phyloP scores from a whole-genome alignment of 2,113 vertebrate genomes.

The Hippocampus guttulatus region DNA sequence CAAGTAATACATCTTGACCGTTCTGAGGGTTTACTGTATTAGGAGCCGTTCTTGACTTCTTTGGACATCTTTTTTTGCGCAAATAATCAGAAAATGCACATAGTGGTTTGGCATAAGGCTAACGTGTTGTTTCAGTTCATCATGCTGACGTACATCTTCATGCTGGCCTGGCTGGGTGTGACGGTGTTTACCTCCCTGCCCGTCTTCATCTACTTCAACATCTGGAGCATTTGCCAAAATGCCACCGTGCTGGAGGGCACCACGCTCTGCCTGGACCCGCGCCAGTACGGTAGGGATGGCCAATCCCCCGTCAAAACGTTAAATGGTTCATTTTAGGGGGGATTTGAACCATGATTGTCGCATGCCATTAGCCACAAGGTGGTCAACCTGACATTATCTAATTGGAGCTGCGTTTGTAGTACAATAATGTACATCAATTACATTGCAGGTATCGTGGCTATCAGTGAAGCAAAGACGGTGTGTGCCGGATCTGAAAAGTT shows the following conservation, averaged over 20 bases:
- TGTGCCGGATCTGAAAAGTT: conserved; percentile 90
- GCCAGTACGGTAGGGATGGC: conserved; percentile 83
- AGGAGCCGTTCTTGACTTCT: too few species aligned
- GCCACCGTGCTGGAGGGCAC: conserved; percentile 83
- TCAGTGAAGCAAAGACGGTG: conserved; percentile 88
- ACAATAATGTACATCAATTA: not conserved
- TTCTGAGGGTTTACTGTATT: too few species aligned
- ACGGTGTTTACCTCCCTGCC: conserved; percentile 95
- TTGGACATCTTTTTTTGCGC: too few species aligned
- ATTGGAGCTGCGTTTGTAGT: not conserved
- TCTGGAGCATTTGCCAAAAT: conserved; percentile 98
- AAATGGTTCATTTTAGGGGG: conserved; percentile 5
- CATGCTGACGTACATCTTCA: conserved; percentile 99
- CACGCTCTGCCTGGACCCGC: conserved; percentile 90
- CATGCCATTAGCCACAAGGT: conserved; percentile 24
- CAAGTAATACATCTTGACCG: too few species aligned
- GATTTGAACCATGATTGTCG: conserved; percentile 24
- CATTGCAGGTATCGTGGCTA: conserved; percentile 85
- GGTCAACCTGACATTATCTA: not conserved
- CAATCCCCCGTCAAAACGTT: not conserved
- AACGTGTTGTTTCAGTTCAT: conserved; percentile 81
- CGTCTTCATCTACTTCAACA: conserved; percentile 98
- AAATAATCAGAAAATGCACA: too few species aligned
- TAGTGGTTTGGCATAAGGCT: not conserved
- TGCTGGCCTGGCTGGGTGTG: conserved; percentile 98